Evolutionary conservation across 2,113 vertebrate genomes (phyloP), one percentile per base, ranked within the genome.

Genomic region (Corythornis vintsioides): DNA sequence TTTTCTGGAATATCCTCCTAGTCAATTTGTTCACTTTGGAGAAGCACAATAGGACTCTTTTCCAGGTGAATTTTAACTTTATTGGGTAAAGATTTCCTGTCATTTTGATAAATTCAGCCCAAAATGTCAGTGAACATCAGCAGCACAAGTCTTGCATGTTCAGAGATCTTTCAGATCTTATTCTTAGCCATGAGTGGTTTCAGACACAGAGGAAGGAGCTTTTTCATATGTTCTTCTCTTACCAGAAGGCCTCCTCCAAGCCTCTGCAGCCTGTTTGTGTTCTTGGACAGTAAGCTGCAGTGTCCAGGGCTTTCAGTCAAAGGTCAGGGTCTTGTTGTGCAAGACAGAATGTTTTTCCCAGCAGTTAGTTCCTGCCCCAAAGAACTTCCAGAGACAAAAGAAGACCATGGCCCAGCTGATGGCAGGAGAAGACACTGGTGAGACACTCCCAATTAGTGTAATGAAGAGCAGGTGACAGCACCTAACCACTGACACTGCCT

Each of bases 31-130:
- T 94, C 9, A 26, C 72, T 92, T 86, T 74, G 35, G 48, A 79
- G 28, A 57, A 81, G 50, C 50, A 42, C 55, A 86, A 65, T 86
- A 84, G 65, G 20, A 35, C 48, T 91, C 40, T 67, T 42, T 80
- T 82, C 74, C 70, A 71, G 64, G 60, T 83, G 53, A 85, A 77
- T 94, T 92, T 84, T 84, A 87, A 83, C 57, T 71, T 85, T 63
- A 84, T 52, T 85, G 35, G 33, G 18, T 94, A 95, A 95, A 89
- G 77, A 86, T 94, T 95, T 92, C 64, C 53, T 70, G 66, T 93
- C 86, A 73, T 91, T 83, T 88, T 93, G 86, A 95, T 79, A 87
- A 89, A 86, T 92, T 90, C 45, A 40, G 45, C 29, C 20, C 42
- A 83, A 90, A 84, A 79, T 29, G 11, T 79, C 63, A 66, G 33